These are phyloP conservation scores for Xerus rutilus DNA, from an alignment of 2,797 vertebrate species.

Conservation along the genomic window DNA sequence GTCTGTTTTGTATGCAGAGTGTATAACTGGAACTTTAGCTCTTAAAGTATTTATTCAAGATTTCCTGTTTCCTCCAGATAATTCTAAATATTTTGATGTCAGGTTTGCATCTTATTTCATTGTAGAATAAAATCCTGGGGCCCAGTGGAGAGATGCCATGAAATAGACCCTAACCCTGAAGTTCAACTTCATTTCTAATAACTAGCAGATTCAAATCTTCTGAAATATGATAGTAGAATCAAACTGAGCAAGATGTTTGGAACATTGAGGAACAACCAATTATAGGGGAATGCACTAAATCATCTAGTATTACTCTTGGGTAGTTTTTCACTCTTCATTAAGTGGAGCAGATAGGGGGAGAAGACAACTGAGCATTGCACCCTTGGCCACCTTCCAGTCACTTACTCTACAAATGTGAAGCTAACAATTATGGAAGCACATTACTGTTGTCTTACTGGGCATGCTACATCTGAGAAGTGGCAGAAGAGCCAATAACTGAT, in stretches of 20 bases:
- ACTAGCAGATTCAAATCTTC: not conserved
- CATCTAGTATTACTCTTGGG: not conserved
- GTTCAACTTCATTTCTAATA: not conserved
- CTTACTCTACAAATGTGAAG: not conserved
- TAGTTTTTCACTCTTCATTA: not conserved
- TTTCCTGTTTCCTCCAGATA: not conserved
- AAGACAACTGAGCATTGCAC: not conserved
- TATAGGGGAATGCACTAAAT: not conserved
- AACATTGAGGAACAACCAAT: not conserved
- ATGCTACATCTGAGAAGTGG: not conserved
- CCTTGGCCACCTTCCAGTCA: not conserved
- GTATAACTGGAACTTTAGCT: constrained; percentile 13
- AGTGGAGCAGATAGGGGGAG: not conserved
- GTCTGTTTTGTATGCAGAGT: not conserved
- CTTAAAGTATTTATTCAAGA: not conserved
- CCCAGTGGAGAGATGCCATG: not conserved
- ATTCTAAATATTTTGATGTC: not conserved
- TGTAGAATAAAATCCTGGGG: not conserved
- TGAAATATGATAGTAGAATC: not conserved
- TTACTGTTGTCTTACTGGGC: not conserved
- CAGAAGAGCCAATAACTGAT: not conserved
- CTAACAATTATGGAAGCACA: not conserved
- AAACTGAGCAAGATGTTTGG: not conserved
- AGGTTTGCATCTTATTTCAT: not conserved
- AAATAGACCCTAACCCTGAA: not conserved